Evolutionary conservation across 2,113 vertebrate genomes (phyloP).

Genomic region (Rhegmatorhina hoffmannsi): DNA sequence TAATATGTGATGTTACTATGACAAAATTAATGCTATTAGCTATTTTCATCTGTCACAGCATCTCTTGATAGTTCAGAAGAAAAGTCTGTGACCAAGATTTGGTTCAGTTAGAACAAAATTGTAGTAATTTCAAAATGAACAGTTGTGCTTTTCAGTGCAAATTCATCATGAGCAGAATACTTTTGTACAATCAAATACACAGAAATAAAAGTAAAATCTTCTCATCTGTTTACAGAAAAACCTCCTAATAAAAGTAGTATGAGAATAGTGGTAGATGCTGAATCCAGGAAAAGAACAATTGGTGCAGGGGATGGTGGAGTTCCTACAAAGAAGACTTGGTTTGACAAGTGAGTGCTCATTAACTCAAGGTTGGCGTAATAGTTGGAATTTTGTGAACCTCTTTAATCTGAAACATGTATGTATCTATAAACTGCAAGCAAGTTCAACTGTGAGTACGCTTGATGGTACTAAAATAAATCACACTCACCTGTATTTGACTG

Average conservation of each 20-base stretch:
- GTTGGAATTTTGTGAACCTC: background rate
- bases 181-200: background rate
- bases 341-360: slow-evolving; percentile 88
- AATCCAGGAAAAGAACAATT: slow-evolving; percentile 89
- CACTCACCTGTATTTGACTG: background rate
- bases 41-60: background rate
- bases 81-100: background rate
- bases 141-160: background rate
- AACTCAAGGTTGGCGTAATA: background rate
- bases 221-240: slow-evolving; percentile 82
- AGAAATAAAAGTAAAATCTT: slow-evolving; percentile 9
- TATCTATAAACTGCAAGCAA: background rate
- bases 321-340: slow-evolving; percentile 91
- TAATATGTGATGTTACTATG: background rate
- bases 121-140: background rate
- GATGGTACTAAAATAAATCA: background rate
- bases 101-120: background rate
- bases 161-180: background rate
- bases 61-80: background rate
- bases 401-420: background rate
- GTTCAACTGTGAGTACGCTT: background rate
- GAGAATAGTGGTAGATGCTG: slow-evolving; percentile 95
- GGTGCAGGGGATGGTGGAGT: slow-evolving; percentile 80
- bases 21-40: background rate
- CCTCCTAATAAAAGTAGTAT: slow-evolving; percentile 88